These are phyloP conservation scores for Scatophagus argus DNA, from an alignment of 2,113 vertebrate genomes.

Conservation along the genomic window DNA sequence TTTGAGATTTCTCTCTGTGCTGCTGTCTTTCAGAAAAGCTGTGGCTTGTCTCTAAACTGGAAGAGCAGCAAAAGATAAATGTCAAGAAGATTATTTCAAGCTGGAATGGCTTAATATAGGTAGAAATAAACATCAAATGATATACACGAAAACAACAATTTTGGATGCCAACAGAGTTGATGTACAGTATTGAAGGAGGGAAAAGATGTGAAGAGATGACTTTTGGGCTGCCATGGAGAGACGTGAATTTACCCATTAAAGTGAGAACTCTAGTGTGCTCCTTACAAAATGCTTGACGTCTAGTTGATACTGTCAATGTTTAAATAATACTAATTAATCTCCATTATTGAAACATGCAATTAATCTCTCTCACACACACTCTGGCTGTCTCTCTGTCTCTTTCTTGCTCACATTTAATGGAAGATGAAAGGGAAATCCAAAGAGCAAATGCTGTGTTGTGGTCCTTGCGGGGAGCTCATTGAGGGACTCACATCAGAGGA, in stretches of 20 bases:
- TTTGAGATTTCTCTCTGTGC: constrained; percentile 48
- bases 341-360: constrained; percentile 80
- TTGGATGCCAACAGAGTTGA: constrained; percentile 63
- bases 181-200: constrained; percentile 68
- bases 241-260: constrained; percentile 71
- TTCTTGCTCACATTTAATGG: constrained; percentile 75
- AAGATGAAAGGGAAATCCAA: constrained; percentile 81
- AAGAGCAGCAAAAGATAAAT: constrained; percentile 60
- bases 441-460: constrained; percentile 76
- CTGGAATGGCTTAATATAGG: constrained; percentile 58
- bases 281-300: constrained; percentile 71
- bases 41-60: constrained; percentile 43
- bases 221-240: constrained; percentile 63
- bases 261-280: constrained; percentile 52
- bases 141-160: constrained; percentile 77
- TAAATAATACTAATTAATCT: constrained; percentile 84
- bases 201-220: constrained; percentile 49
- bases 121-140: constrained; percentile 64
- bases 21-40: constrained; percentile 52
- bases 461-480: constrained; percentile 72
- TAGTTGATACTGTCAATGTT: constrained; percentile 79
- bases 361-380: constrained; percentile 74
- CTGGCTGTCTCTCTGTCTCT: constrained; percentile 72
- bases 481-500: constrained; percentile 78
- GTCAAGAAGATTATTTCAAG: constrained; percentile 65